Conservation (phyloP, 2,113 vertebrate genomes). For the Falcunculus frontatus region DNA sequence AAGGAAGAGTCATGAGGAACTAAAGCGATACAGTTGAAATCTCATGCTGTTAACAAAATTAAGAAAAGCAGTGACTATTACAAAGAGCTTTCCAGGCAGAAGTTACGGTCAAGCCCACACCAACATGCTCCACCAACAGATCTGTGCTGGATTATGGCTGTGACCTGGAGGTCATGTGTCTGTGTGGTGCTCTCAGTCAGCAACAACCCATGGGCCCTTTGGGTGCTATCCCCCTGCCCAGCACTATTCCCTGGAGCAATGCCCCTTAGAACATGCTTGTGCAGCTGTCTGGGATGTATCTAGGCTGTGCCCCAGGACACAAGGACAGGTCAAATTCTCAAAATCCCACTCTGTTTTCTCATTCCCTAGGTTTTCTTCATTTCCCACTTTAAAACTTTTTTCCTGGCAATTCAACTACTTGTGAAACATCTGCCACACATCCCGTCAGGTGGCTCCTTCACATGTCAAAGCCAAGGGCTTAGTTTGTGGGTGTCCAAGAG, state of each 20-base stretch:
- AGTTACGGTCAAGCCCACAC: neutral
- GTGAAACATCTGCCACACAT: neutral
- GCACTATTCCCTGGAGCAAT: neutral
- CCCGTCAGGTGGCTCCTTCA: neutral
- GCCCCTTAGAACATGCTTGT: neutral
- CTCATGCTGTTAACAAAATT: neutral
- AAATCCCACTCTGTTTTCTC: neutral
- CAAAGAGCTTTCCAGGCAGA: neutral
- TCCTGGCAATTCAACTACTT: neutral
- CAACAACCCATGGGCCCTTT: neutral
- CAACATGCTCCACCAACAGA: neutral
- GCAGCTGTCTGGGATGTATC: neutral
- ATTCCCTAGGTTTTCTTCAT: neutral
- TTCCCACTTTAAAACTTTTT: neutral
- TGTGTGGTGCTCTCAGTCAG: neutral
- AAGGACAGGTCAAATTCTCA: neutral
- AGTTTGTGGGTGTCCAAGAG: neutral
- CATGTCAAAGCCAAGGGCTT: neutral
- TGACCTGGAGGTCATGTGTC: neutral
- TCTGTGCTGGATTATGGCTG: neutral
- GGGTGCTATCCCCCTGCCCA: neutral
- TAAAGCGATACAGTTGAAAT: neutral
- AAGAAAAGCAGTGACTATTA: neutral
- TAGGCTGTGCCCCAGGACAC: neutral
- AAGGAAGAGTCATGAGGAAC: neutral